Percentiles rank a stretch among this genome's conserved stretches.
These are phyloP conservation scores for Apodemus speciosus DNA, from an alignment of 2,113 vertebrate species.

Conservation along the genomic window DNA sequence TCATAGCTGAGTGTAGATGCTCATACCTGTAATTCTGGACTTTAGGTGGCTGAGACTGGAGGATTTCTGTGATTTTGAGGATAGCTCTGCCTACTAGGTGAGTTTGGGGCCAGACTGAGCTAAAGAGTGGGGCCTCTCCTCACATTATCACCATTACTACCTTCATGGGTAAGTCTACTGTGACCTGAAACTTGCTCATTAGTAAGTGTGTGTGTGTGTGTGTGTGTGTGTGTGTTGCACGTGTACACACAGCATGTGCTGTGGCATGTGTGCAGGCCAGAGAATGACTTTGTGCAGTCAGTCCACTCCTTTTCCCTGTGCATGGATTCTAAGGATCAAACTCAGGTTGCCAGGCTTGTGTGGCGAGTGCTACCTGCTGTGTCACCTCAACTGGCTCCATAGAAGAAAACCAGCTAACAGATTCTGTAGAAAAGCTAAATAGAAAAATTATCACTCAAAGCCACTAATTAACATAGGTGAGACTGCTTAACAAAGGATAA, in stretches of 20 bases:
- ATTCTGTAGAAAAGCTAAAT: background rate
- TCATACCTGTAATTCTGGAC: background rate
- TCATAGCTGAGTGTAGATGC: background rate
- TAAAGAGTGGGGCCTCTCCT: background rate
- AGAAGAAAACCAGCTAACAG: background rate
- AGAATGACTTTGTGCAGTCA: background rate
- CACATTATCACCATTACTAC: background rate
- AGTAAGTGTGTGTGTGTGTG: no score
- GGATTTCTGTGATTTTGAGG: background rate
- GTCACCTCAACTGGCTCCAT: background rate
- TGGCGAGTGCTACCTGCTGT: background rate
- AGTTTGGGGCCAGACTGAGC: background rate
- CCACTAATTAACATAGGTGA: background rate
- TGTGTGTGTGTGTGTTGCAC: background rate
- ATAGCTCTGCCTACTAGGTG: background rate
- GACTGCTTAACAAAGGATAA: background rate
- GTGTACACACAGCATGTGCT: background rate
- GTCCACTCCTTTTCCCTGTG: background rate
- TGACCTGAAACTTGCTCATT: background rate
- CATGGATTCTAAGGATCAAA: background rate
- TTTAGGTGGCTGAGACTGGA: background rate
- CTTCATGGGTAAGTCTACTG: background rate
- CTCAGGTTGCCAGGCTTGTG: background rate
- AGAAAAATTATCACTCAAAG: background rate
- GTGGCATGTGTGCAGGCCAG: background rate